These are phyloP conservation scores for Hyperoplus immaculatus DNA, from an alignment of 2,797 vertebrate species.

Conservation along the genomic window DNA sequence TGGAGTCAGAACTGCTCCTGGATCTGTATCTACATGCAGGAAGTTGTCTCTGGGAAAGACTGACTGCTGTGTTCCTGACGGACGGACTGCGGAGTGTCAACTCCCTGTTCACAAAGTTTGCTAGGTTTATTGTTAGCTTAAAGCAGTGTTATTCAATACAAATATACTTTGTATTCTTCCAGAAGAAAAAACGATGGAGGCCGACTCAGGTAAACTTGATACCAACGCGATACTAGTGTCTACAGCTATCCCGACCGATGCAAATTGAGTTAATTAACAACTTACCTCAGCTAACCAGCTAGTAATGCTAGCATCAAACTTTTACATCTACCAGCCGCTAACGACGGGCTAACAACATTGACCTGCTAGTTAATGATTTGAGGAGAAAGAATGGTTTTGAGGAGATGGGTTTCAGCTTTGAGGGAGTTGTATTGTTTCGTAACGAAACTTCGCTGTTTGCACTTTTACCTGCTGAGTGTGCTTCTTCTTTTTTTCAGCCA, in stretches of 20 bases:
- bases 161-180: accelerated
- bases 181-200: conserved; percentile 63
- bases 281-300: conserved; percentile 37
- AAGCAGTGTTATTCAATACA: accelerated
- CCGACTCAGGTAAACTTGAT: conserved; percentile 71
- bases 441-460: not conserved
- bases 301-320: conserved; percentile 39
- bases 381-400: not conserved
- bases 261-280: not conserved
- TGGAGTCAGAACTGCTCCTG: not conserved
- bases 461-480: conserved; percentile 4
- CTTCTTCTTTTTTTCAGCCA: not conserved
- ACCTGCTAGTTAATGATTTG: not conserved
- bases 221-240: not conserved
- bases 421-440: not conserved
- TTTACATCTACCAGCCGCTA: not conserved
- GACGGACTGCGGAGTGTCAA: not conserved
- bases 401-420: too few species aligned
- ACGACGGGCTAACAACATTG: not conserved
- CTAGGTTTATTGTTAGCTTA: not conserved
- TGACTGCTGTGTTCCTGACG: conserved; percentile 30
- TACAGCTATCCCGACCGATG: not conserved
- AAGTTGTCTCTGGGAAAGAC: conserved; percentile 53
- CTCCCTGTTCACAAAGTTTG: conserved; percentile 17
- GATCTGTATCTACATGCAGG: conserved; percentile 54